A percentile compares a stretch with the other conserved stretches of the same genome.
phyloP scores from a whole-genome alignment of 2,797 vertebrate genomes.

The Sebastes hopkinsi region DNA sequence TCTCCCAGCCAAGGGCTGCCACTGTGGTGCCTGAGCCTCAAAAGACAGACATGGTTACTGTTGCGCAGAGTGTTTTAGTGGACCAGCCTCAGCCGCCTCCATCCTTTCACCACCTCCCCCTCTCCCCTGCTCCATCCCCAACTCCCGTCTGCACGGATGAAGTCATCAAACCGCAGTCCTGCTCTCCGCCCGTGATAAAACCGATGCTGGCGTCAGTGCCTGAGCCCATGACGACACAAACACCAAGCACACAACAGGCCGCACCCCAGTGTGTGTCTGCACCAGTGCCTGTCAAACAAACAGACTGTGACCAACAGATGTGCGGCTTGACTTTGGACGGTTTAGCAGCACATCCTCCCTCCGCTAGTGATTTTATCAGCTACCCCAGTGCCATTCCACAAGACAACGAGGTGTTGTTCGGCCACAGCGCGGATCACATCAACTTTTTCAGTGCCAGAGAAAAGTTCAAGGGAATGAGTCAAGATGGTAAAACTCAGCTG shows the following conservation, averaged over 20 bases:
- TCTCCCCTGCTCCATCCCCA: conserved; percentile 61
- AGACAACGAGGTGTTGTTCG: conserved; percentile 66
- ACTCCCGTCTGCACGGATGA: conserved; percentile 22
- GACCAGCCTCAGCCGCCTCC: conserved; percentile 81
- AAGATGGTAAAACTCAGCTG: conserved; percentile 82
- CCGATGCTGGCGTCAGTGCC: conserved; percentile 43
- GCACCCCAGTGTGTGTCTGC: conserved; percentile 48
- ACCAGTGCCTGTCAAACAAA: conserved; percentile 54
- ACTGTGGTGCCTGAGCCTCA: conserved; percentile 63
- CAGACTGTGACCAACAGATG: conserved; percentile 67
- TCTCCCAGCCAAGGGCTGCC: conserved; percentile 67
- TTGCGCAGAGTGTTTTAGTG: conserved; percentile 74
- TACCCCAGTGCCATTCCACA: conserved; percentile 71
- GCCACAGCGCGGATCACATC: conserved; percentile 91
- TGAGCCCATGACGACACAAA: conserved; percentile 56
- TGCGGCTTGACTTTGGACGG: conserved; percentile 45
- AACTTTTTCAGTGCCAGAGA: conserved; percentile 97
- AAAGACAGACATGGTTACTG: conserved; percentile 51
- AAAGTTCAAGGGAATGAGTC: conserved; percentile 95
- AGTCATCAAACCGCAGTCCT: conserved; percentile 23
- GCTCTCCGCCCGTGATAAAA: conserved; percentile 37
- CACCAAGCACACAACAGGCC: conserved; percentile 48
- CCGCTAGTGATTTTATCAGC: conserved; percentile 51
- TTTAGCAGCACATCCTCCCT: conserved; percentile 31
- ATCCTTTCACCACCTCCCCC: conserved; percentile 83